Evolutionary conservation across 2,888 invertebrate species (phyloP), one percentile per base, ranked within the genome.

Genomic region (Netelia fuscicornis): DNA sequence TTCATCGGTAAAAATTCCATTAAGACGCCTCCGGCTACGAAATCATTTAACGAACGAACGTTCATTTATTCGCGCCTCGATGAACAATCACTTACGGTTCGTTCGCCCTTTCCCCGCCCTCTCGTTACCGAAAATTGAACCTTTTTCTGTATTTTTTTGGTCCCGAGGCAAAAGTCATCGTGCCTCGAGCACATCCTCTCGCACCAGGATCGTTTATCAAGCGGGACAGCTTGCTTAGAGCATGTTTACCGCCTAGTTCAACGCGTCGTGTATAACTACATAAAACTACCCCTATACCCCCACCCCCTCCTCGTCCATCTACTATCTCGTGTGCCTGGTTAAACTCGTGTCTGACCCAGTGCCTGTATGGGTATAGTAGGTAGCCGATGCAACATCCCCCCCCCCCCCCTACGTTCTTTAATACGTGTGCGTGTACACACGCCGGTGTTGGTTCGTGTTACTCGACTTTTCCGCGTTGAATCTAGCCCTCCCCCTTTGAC

Each of bases 321-420:
- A 17, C 17, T 5, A 30, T 30, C 30, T 37, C 10, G 52, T 67
- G 20, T 48, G 74, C 42, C 72, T 48, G 23, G 48, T 67, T 60
- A 52, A 78, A 78, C 79, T 75, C 80, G 80, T 76, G 76, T 71
- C 58, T 76, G 83, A 84, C 80, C 80, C 76, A 76, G 65, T 80
- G 23, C n/a, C 30, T 30, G 30, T 72, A 68, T 20, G 60, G 6
- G 67, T 54, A 62, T 58, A 48, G 23, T 8, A 60, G 9, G 11
- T 8, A 23, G 23, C 54, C 56, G 13, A 70, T 60, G 52, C 48
- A 48, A 48, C 10, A 48, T 13, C 48, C 48, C 30, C 30, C 30
- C 30, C 2, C 30, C 30, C 30, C 30, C 30, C 17, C 17, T 17
- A 17, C 17, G 30, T 30, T 30, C 30, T 30, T 30, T 30, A 30